These are phyloP conservation scores for Lanistes nyassanus DNA, from an alignment of 1,140 invertebrate species.

Conservation along the genomic window DNA sequence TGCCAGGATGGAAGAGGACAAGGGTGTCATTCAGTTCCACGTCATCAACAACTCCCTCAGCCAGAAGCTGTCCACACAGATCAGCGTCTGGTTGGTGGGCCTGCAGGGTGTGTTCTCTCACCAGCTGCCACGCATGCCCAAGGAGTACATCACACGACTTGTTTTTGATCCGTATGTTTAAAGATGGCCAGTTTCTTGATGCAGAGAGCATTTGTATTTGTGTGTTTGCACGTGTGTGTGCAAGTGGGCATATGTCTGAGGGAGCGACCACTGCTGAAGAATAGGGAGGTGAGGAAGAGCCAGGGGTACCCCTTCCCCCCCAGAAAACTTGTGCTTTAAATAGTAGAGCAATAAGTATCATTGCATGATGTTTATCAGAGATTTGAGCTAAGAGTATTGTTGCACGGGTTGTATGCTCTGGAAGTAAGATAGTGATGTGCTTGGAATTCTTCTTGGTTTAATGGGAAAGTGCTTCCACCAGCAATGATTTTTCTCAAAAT, in stretches of 20 bases:
- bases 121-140: slow-evolving; percentile 96
- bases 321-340: no score
- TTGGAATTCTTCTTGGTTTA: no score
- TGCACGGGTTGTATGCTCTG: no score
- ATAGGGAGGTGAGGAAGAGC: not conserved
- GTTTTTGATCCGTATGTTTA: slow-evolving; percentile 92
- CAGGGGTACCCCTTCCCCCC: no score
- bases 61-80: slow-evolving; percentile 86
- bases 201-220: not conserved
- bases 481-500: no score
- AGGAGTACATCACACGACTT: slow-evolving; percentile 96
- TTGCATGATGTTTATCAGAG: not conserved
- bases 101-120: slow-evolving; percentile 96
- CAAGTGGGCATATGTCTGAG: not conserved
- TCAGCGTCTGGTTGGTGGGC: slow-evolving; percentile 85
- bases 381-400: not conserved
- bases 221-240: not conserved
- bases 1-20: slow-evolving; percentile 88
- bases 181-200: not conserved
- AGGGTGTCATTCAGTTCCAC: slow-evolving; percentile 91
- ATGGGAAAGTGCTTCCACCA: no score
- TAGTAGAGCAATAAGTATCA: no score
- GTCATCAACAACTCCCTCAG: slow-evolving; percentile 93
- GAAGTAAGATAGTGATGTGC: no score
- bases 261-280: not conserved